Evolutionary conservation across 2,888 invertebrate species (phyloP).

Genomic region (Cephus spinipes): DNA sequence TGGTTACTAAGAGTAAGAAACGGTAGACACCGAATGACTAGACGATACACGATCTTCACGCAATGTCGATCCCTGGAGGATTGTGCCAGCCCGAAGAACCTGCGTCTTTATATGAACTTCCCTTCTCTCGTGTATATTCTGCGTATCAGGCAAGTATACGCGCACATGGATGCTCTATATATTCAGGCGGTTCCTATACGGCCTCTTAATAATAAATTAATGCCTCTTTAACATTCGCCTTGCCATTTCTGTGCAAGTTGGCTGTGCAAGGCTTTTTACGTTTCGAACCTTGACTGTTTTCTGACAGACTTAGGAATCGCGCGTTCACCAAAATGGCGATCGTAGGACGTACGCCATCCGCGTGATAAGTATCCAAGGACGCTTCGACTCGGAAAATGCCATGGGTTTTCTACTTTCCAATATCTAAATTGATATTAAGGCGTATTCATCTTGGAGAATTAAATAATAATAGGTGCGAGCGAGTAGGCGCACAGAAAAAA

Average conservation of each 20-base stretch:
- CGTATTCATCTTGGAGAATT: not conserved
- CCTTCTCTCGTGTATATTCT: conserved; percentile 35
- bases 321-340: not conserved
- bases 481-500: not conserved
- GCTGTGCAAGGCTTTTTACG: not conserved
- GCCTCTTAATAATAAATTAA: not conserved
- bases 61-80: conserved; percentile 40
- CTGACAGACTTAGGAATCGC: not conserved
- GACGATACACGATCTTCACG: conserved; percentile 23
- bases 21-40: conserved; percentile 22
- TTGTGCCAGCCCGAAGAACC: conserved; percentile 37
- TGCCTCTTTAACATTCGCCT: not conserved
- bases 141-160: conserved; percentile 29
- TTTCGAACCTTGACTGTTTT: not conserved
- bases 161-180: conserved; percentile 39
- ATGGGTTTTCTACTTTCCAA: not conserved
- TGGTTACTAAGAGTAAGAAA: not conserved
- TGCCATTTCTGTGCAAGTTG: not conserved
- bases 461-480: not conserved
- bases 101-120: conserved; percentile 52
- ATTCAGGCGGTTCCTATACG: conserved; percentile 20
- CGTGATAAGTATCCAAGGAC: not conserved
- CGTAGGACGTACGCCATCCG: not conserved
- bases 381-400: not conserved
- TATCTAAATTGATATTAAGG: not conserved